Evolutionary conservation across 2,888 invertebrate genomes (phyloP), one percentile per base, ranked within the genome.

Genomic region (Lydus trimaculatus): DNA sequence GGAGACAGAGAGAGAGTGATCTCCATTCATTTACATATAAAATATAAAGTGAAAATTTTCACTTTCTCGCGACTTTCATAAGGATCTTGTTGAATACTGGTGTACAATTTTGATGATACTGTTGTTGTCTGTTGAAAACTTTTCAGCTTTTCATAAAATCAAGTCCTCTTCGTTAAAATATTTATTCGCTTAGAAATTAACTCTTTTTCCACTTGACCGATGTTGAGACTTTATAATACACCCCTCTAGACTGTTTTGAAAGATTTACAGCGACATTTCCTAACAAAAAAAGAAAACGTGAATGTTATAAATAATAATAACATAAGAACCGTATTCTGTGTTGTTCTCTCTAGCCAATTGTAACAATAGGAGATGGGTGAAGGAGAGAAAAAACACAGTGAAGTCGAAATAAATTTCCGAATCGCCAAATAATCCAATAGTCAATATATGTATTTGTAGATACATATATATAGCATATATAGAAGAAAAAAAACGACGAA

Each of bases 381-480:
- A 17, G 33, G 43, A 17, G 6, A 3, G 17, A 52, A 17, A 48
- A 20, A 48, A 9, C 5, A 20, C 8, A 48, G 20, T 15, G 4
- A 8, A 52, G 52, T 52, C 23, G 52, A 52, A 25, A 52, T 52
- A 25, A 52, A 52, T 52, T 52, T 52, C 65, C 25, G 61, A 72
- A 72, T 75, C 72, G 69, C 71, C 66, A 68, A 67, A 75, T 73
- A 76, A 74, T 73, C 71, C 71, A 72, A 72, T 72, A 72, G 20
- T 48, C 20, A 11, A 48, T 48, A 43, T n/a, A 43, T 43, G 1
- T 48, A 48, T 20, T 1, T 20, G 8, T 17, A 48, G 8, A 48
- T 43, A 5, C 7, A 6, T 17, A 43, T 43, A 43, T 43, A 43
- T 43, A 75, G 72, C 75, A 76, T 76, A 72, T 75, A 76, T 74